Base-by-base conservation (phyloP, 2,888 invertebrate species). In the Eilema depressum region DNA sequence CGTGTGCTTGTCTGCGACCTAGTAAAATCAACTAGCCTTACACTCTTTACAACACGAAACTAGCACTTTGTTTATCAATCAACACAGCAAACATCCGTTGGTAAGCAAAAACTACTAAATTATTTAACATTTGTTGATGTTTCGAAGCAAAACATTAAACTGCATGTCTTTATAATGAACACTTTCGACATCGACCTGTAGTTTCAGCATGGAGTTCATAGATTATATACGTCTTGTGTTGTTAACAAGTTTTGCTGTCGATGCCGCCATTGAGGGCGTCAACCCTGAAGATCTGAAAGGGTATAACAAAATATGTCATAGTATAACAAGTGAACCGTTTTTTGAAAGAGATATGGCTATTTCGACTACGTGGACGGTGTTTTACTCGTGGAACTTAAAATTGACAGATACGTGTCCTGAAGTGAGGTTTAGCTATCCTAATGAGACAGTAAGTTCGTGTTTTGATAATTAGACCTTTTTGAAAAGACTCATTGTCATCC, bases 41-140 rank as follows among this genome's bases (percentile, higher is more conserved):
- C 5, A 4, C 7, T 14, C 17, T 56, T 23, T 17, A 37, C 25
- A 33, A 57, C n/a, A 33, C 23, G 17, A 57, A 33, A 23, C 23
- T 12, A 26, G 28, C 20, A 63, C 11, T 47, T 53, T 53, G 57
- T 57, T 66, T 65, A 56, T 56, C 23, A 14, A 23, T 33, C 25
- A 66, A 66, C 33, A 57, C 57, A 23, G 57, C 56, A 66, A 61
- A 66, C 65, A 57, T 66, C 57, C 57, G n/a, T 66, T 25, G 23
- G 23, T 57, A 56, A 30, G 33, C 25, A 33, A 23, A 23, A 25
- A 17, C 17, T 25, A 20, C 23, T 25, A 66, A 57, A 33, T 33
- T 33, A 66, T 66, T 66, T 66, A n/a, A 20, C 33, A 56, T 66
- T 57, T 66, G 65, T 66, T 33, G 57, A 66, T 57, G 20, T 57